These are phyloP conservation scores for Phymorhynchus buccinoides DNA, from an alignment of 1,140 invertebrate genomes.

Conservation along the genomic window DNA sequence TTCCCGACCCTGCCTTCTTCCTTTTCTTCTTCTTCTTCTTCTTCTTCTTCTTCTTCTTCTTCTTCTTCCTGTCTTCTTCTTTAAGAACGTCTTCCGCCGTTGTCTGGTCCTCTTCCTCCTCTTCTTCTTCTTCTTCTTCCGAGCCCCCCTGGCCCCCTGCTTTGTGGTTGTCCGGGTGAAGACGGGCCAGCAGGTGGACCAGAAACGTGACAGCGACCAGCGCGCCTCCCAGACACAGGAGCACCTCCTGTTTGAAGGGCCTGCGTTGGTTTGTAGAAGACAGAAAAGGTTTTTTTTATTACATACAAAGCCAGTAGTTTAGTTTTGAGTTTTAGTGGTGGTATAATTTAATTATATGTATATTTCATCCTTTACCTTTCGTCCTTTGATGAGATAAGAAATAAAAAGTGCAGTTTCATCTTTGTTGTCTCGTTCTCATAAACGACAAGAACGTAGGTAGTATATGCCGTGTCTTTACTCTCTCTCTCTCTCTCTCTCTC, in stretches of 20 bases:
- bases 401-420: too few relatives aligned
- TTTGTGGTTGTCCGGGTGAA: slow-evolving; percentile 3
- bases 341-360: too few relatives aligned
- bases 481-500: too few relatives aligned
- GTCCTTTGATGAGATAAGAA: too few relatives aligned
- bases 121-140: background rate
- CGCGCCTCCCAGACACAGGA: slow-evolving; percentile 45
- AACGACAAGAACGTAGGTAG: too few relatives aligned
- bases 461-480: too few relatives aligned
- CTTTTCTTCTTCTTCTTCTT: background rate
- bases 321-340: too few relatives aligned
- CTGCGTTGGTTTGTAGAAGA: slow-evolving; percentile 46
- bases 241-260: slow-evolving; percentile 51
- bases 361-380: too few relatives aligned
- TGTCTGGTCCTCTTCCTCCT: too few relatives aligned
- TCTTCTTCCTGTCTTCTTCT: background rate
- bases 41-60: background rate
- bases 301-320: too few relatives aligned
- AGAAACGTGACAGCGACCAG: slow-evolving; percentile 42
- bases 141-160: too few relatives aligned
- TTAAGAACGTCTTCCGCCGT: background rate
- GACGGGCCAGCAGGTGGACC: slow-evolving; percentile 22
- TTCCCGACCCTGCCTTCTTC: background rate
- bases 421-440: too few relatives aligned
- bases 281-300: background rate